phyloP scores from a whole-genome alignment of 2,797 vertebrate species.

The Sebastes variabilis region DNA sequence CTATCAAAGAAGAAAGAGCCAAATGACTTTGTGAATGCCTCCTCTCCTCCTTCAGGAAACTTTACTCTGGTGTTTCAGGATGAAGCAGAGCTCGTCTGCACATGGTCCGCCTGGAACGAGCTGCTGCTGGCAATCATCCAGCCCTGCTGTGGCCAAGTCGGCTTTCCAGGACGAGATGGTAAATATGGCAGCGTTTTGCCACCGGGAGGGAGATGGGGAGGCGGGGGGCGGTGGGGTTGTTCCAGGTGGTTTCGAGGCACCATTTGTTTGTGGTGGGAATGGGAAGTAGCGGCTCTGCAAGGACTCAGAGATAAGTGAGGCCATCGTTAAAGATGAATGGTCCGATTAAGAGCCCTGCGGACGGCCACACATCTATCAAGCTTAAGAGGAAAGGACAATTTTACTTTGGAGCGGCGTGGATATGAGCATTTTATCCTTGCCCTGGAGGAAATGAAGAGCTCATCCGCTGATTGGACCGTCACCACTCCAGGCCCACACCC shows the following conservation, averaged over 20 bases:
- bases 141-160: slow-evolving; percentile 62
- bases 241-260: slow-evolving; percentile 74
- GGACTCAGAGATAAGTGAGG: slow-evolving; percentile 72
- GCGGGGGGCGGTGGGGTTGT: slow-evolving; percentile 11
- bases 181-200: slow-evolving; percentile 76
- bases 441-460: slow-evolving; percentile 33
- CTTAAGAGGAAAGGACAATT: slow-evolving; percentile 30
- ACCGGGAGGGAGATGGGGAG: slow-evolving; percentile 44
- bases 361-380: slow-evolving; percentile 61
- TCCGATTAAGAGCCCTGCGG: slow-evolving; percentile 57
- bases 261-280: slow-evolving; percentile 76
- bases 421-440: slow-evolving; percentile 43
- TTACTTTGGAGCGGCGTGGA: slow-evolving; percentile 7
- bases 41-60: slow-evolving; percentile 45
- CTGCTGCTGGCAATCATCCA: slow-evolving; percentile 61
- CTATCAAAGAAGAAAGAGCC: slow-evolving; percentile 41
- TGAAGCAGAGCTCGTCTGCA: slow-evolving; percentile 58
- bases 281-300: slow-evolving; percentile 73
- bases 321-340: slow-evolving; percentile 71
- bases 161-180: slow-evolving; percentile 69
- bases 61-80: slow-evolving; percentile 47
- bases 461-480: slow-evolving; percentile 50
- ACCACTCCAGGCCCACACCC: slow-evolving; percentile 36
- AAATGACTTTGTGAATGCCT: slow-evolving; percentile 65
- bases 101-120: slow-evolving; percentile 61